Conservation (phyloP, 2,888 invertebrate species). For the Dolomedes plantarius region DNA sequence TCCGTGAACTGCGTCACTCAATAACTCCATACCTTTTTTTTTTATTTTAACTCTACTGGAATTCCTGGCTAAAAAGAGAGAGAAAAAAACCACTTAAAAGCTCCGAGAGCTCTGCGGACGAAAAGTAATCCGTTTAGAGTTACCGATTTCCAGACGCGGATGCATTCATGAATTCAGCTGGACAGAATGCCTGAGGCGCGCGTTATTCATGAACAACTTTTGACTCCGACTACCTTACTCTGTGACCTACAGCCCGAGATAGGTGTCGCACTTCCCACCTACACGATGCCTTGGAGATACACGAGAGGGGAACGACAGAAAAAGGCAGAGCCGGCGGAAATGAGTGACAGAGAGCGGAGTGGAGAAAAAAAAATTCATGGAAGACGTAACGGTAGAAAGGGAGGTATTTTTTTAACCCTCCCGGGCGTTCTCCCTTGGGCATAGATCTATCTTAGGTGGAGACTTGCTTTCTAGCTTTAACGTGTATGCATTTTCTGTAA, state of each 20-base stretch:
- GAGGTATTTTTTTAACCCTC: neutral
- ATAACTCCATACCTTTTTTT: no score
- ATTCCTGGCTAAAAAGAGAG: no score
- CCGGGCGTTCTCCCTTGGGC: conserved; percentile 28
- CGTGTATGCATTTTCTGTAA: neutral
- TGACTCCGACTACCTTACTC: no score
- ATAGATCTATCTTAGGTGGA: conserved; percentile 61
- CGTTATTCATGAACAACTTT: no score
- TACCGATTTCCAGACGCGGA: no score
- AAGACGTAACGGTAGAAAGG: neutral
- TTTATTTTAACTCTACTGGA: no score
- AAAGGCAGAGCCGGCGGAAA: neutral
- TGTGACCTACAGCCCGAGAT: neutral
- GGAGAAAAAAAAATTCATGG: neutral
- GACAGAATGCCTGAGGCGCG: no score
- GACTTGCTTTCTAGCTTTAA: neutral
- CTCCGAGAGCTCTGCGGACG: no score
- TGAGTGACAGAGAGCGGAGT: neutral
- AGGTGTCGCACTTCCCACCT: neutral
- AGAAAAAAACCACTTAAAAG: no score
- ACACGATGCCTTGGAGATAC: neutral
- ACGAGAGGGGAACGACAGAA: neutral
- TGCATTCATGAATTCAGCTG: no score
- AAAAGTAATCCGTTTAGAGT: no score
- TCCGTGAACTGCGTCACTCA: no score